A percentile compares a stretch with the other conserved stretches of the same genome.
These are phyloP conservation scores for Erebia aethiops DNA, from an alignment of 2,888 invertebrate genomes.

Conservation along the genomic window DNA sequence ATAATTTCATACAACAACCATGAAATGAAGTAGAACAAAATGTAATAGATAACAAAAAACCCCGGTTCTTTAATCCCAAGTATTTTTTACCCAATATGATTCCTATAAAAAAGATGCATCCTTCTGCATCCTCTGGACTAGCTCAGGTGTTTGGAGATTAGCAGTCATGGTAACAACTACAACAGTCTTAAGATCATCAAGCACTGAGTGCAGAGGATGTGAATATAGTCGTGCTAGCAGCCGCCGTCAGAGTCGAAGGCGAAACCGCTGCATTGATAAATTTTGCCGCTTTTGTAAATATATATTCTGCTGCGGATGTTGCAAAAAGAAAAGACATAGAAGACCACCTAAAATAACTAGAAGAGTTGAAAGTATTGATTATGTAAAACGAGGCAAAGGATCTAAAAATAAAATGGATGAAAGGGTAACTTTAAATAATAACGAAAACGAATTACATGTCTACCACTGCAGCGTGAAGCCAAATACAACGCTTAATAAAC, in stretches of 20 bases:
- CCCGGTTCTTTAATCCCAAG: background rate
- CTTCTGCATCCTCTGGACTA: background rate
- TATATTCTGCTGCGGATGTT: constrained; percentile 20
- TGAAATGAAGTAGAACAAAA: background rate
- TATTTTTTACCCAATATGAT: background rate
- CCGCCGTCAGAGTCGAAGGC: background rate
- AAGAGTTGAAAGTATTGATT: background rate
- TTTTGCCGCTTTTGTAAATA: constrained; percentile 15
- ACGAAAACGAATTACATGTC: constrained; percentile 14
- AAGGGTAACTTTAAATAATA: background rate
- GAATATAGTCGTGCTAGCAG: constrained; percentile 1
- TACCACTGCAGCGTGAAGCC: constrained; percentile 10
- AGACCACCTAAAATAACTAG: constrained; percentile 21
- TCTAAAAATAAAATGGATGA: constrained; percentile 6
- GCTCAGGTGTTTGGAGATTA: background rate
- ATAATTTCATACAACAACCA: background rate
- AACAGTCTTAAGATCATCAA: constrained; percentile 13
- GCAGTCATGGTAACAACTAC: constrained; percentile 2
- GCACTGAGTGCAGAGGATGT: constrained; percentile 9
- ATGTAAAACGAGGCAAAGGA: constrained; percentile 7
- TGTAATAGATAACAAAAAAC: background rate
- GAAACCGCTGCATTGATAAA: constrained; percentile 8
- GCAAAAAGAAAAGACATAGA: background rate
- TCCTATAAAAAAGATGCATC: background rate
- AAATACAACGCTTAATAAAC: background rate